Percentiles rank a stretch among this genome's conserved stretches.
Conservation (phyloP, 2,888 invertebrate genomes). For the Pherbina coryleti region DNA sequence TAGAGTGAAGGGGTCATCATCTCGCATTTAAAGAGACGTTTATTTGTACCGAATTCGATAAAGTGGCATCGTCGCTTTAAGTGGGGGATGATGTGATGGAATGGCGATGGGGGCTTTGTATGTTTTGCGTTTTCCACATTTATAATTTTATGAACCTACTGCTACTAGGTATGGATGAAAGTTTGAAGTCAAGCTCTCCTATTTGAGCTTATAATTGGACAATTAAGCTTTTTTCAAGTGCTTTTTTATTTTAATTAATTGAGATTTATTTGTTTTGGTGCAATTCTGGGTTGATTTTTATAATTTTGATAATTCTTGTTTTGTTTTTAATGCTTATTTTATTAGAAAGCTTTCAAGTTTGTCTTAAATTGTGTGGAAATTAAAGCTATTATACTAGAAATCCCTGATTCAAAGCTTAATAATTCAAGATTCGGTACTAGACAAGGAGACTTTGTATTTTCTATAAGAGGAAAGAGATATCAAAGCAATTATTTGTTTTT, state of each 20-base stretch:
- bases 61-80: background rate
- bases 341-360: background rate
- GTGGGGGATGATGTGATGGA: background rate
- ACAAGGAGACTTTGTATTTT: too few species aligned
- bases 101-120: background rate
- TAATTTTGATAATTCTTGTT: background rate
- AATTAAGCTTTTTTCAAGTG: background rate
- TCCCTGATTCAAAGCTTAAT: too few species aligned
- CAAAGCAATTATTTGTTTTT: too few species aligned
- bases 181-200: background rate
- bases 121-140: background rate
- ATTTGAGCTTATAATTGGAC: conserved; percentile 3
- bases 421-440: too few species aligned
- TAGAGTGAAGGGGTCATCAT: conserved; percentile 17
- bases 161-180: background rate
- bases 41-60: conserved; percentile 11
- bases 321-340: background rate
- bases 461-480: too few species aligned
- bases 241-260: background rate
- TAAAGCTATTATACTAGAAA: too few species aligned
- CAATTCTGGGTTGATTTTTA: background rate
- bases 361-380: too few species aligned
- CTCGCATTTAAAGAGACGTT: conserved; percentile 14
- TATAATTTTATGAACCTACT: background rate
- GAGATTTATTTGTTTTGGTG: background rate